A percentile compares a stretch with the other conserved stretches of the same genome.
Evolutionary conservation across 2,888 invertebrate genomes (phyloP).

Genomic region (Hoplodrina blanda): DNA sequence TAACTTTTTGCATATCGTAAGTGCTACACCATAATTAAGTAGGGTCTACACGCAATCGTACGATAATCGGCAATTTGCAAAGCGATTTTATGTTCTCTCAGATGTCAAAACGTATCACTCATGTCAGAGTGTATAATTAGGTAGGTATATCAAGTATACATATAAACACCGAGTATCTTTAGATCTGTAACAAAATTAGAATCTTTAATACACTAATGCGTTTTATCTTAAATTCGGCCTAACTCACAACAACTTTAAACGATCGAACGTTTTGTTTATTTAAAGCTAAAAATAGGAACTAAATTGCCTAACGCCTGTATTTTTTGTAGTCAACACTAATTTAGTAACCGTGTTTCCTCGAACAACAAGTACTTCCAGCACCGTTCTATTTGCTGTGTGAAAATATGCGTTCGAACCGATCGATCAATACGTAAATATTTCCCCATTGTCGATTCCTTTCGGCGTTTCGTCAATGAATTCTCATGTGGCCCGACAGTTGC

Average conservation of each 20-base stretch:
- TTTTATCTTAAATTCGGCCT: slow-evolving; percentile 40
- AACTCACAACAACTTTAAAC: slow-evolving; percentile 45
- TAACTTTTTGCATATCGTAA: slow-evolving; percentile 42
- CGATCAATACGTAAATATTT: slow-evolving; percentile 67
- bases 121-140: slow-evolving; percentile 54
- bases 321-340: slow-evolving; percentile 46
- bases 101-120: slow-evolving; percentile 58
- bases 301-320: slow-evolving; percentile 53
- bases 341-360: slow-evolving; percentile 49
- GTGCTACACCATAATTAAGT: slow-evolving; percentile 47
- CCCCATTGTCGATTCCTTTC: slow-evolving; percentile 70
- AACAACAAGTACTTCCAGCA: slow-evolving; percentile 32
- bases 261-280: slow-evolving; percentile 38
- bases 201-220: slow-evolving; percentile 40
- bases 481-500: slow-evolving; percentile 49
- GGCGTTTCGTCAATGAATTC: slow-evolving; percentile 71
- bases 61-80: slow-evolving; percentile 57
- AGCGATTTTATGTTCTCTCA: slow-evolving; percentile 60
- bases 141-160: slow-evolving; percentile 17
- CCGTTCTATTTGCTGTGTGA: slow-evolving; percentile 60
- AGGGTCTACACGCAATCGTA: slow-evolving; percentile 51
- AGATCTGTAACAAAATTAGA: slow-evolving; percentile 40
- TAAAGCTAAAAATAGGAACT: slow-evolving; percentile 52
- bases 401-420: slow-evolving; percentile 65
- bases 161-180: slow-evolving; percentile 24